Evolutionary conservation across 2,113 vertebrate species (phyloP), one percentile per base, ranked within the genome.

Genomic region (Raphicerus campestris): DNA sequence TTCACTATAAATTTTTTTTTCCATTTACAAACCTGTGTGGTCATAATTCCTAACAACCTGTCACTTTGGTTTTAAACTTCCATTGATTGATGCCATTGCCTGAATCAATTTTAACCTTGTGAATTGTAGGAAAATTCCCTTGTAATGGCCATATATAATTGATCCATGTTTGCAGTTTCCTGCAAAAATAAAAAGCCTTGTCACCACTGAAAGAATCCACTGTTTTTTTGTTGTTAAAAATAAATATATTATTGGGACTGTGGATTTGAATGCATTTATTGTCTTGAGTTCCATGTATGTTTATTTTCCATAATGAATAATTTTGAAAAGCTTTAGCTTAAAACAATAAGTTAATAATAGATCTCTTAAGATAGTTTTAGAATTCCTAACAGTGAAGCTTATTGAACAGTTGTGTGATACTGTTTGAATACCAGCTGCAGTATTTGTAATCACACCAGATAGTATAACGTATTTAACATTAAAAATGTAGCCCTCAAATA

Each of bases 241-340:
- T 90, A 30, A 93, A 51, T 86, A 24, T 9, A 20, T 51, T 86
- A 22, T 55, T 96, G 63, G 66, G 49, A 51, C 42, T 82, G 10
- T 77, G 22, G 42, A 70, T 89, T 58, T 92, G 80, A 85, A 80
- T 35, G 24, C 51, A 47, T 20, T 89, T 91, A 45, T 91, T 87
- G 73, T 87, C 30, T 75, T 82, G 70, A 86, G 14, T 80, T 89
- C 42, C n/a, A 73, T 22, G n/a, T 58, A 16, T 80, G 28, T 83
- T 53, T 94, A n/a, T 86, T 86, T 95, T 73, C 20, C 35, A 89
- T 89, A 96, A 32, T 82, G 73, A 87, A 17, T 70, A 45, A 73
- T 93, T 95, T 89, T 35, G 51, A 73, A 58, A 96, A 60, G 28
- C 70, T 66, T 84, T 92, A 63, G 84, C 56, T 84, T 92, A 63